Evolutionary conservation across 2,113 vertebrate genomes (phyloP).

Genomic region (Candoia aspera): DNA sequence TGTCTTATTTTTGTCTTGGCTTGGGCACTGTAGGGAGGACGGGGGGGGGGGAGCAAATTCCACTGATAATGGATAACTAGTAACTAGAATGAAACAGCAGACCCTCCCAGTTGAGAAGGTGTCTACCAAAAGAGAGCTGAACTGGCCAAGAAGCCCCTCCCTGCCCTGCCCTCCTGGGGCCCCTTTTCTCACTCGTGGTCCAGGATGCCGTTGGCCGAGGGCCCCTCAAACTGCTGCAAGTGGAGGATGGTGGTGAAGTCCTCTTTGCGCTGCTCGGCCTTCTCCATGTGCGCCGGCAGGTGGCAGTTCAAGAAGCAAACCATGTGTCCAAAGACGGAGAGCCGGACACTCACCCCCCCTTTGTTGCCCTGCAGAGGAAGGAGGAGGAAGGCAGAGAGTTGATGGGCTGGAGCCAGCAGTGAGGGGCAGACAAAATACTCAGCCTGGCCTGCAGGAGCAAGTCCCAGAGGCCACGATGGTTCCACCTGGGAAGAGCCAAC

Average conservation of each 20-base stretch:
- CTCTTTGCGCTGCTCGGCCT: slow-evolving; percentile 94
- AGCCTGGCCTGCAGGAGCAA: neutral
- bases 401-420: neutral
- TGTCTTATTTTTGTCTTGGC: too few relatives aligned
- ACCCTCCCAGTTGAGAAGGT: neutral
- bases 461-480: too few relatives aligned
- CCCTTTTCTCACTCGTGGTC: slow-evolving; percentile 88
- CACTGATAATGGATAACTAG: neutral
- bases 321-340: slow-evolving; percentile 90
- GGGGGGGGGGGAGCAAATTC: neutral
- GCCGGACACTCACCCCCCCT: slow-evolving; percentile 89
- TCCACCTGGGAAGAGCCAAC: neutral
- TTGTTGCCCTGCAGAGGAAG: slow-evolving; percentile 88
- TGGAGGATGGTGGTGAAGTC: slow-evolving; percentile 97
- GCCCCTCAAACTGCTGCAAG: slow-evolving; percentile 95
- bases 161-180: too few relatives aligned
- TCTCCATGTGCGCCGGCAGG: slow-evolving; percentile 95
- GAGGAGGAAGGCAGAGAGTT: slow-evolving; percentile 30
- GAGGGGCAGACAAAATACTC: too few relatives aligned
- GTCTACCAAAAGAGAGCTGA: neutral
- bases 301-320: slow-evolving; percentile 99
- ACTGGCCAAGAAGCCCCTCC: neutral
- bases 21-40: too few relatives aligned
- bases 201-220: slow-evolving; percentile 84
- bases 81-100: neutral